These are phyloP conservation scores for Ennomos erosarius DNA, from an alignment of 2,888 invertebrate genomes.

Conservation along the genomic window DNA sequence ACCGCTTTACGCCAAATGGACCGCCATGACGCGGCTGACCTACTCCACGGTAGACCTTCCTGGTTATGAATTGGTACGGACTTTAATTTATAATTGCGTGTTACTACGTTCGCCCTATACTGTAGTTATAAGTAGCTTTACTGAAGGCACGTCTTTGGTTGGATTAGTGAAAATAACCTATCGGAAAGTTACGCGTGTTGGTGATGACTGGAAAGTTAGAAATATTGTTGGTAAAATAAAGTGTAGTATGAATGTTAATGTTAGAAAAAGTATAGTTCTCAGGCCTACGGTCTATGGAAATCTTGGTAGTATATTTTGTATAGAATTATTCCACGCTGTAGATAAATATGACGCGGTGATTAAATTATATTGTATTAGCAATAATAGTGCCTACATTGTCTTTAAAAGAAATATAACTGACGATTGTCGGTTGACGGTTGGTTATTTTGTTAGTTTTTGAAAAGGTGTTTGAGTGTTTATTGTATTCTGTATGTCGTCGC, in stretches of 20 bases:
- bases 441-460: conserved; percentile 77
- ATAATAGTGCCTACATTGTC: conserved; percentile 83
- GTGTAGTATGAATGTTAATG: conserved; percentile 76
- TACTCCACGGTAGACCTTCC: conserved; percentile 76
- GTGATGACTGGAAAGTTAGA: conserved; percentile 31
- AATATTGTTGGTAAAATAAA: conserved; percentile 60
- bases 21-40: conserved; percentile 76
- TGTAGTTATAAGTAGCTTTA: too few species aligned
- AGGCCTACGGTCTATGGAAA: conserved; percentile 73
- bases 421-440: conserved; percentile 65
- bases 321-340: conserved; percentile 80
- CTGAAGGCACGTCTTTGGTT: too few species aligned
- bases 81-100: conserved; percentile 1
- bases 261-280: conserved; percentile 73
- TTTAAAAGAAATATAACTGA: conserved; percentile 73
- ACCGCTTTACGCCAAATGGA: conserved; percentile 76
- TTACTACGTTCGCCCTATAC: neutral
- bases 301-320: conserved; percentile 82
- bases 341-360: conserved; percentile 66
- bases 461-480: conserved; percentile 77
- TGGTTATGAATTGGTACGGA: conserved; percentile 72
- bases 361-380: conserved; percentile 80
- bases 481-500: conserved; percentile 50
- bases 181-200: conserved; percentile 7
- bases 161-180: too few species aligned